Base-by-base conservation (phyloP, 1,140 invertebrate species). In the Pollicipes pollicipes region DNA sequence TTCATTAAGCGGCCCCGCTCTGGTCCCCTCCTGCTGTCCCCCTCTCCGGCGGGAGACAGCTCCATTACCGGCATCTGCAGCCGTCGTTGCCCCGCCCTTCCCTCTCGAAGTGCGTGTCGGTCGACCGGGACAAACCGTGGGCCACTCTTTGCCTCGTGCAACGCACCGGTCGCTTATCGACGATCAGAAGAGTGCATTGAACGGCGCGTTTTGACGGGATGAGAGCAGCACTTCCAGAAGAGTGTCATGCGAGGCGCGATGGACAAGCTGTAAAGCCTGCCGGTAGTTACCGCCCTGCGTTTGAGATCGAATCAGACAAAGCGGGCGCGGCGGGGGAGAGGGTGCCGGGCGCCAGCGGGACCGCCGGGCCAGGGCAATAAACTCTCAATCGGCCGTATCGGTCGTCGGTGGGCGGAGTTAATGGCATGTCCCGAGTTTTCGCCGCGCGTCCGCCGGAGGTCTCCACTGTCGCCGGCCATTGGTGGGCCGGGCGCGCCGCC, bases 361-460 rank as follows among this genome's bases (percentile, higher is more conserved):
- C 13, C 8, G 10, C 45, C 21, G 45, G 13, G 45, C 45, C 8
- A 21, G 45, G 17, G 45, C 45, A 58, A 58, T 58, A 58, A 58
- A 58, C 45, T 58, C 10, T 10, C 45, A 58, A 58, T 58, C 45
- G 45, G 45, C 45, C 45, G 45, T 10, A 58, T 58, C 45, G 45
- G 45, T 58, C 45, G 45, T 58, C 45, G 45, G 45, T 58, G 45
- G 45, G 45, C 45, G 45, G 45, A 58, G 45, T 58, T 58, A 58
- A 58, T 58, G 45, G 45, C 45, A 58, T 58, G 45, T 58, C 45
- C 45, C 45, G 45, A 58, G 45, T 58, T 58, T 58, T 58, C 45
- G 45, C 13, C 45, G 45, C 6, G 13, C 45, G 45, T 58, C 45
- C 45, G 45, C 45, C 45, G 45, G 45, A 24, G 45, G 45, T 58